Conservation (phyloP, 2,797 vertebrate species). For the Ptychadena robeensis region DNA sequence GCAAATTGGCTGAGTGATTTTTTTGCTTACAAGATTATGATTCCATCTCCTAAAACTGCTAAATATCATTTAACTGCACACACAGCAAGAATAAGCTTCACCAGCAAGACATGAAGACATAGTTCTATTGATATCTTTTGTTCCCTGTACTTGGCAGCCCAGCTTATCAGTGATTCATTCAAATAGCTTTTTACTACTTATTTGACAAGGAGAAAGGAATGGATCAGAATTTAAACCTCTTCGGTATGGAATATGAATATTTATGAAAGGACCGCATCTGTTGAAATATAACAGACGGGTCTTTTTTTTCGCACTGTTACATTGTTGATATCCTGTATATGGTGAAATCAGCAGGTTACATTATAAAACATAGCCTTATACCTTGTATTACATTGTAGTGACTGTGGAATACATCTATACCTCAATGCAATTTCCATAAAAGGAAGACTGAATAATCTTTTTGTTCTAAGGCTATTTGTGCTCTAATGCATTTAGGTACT, state of each 20-base stretch:
- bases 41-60: slow-evolving; percentile 39
- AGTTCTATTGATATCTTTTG: slow-evolving; percentile 57
- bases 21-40: slow-evolving; percentile 43
- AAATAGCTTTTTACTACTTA: slow-evolving; percentile 56
- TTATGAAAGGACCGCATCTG: slow-evolving; percentile 49
- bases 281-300: slow-evolving; percentile 17
- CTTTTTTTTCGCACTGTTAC: neutral
- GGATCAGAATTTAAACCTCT: slow-evolving; percentile 54
- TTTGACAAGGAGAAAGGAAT: slow-evolving; percentile 56
- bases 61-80: slow-evolving; percentile 50
- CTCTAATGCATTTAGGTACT: neutral
- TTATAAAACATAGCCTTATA: neutral
- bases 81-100: slow-evolving; percentile 44
- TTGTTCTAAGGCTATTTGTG: no score
- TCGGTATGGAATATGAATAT: slow-evolving; percentile 51
- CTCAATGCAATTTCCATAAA: no score
- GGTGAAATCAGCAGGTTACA: neutral
- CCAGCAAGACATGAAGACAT: slow-evolving; percentile 48
- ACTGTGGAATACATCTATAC: no score
- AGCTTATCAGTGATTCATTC: slow-evolving; percentile 58
- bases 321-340: slow-evolving; percentile 34
- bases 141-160: slow-evolving; percentile 51
- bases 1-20: slow-evolving; percentile 46
- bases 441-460: neutral
- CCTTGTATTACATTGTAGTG: no score